phyloP scores from a whole-genome alignment of 2,888 invertebrate species.

The Siphonodentalium dalli region DNA sequence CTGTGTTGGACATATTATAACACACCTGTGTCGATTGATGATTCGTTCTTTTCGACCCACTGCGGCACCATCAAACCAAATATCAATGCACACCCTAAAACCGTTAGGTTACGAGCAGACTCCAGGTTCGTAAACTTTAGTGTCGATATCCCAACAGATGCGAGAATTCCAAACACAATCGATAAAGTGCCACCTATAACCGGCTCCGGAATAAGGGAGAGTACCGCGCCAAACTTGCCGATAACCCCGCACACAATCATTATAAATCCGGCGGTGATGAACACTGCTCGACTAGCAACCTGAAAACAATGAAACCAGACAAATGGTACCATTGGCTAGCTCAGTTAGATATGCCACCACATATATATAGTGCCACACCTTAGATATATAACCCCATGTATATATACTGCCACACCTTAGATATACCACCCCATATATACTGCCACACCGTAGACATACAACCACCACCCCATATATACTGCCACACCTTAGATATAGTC shows the following conservation, averaged over 20 bases:
- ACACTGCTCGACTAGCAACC: conserved; percentile 66
- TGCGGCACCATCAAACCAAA: conserved; percentile 74
- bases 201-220: conserved; percentile 68
- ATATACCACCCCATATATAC: no score
- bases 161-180: conserved; percentile 57
- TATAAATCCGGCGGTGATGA: conserved; percentile 64
- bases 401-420: no score
- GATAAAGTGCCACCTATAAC: conserved; percentile 64
- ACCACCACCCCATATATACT: no score
- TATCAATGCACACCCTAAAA: conserved; percentile 86
- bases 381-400: no score
- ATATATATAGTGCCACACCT: no score
- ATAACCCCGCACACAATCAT: conserved; percentile 65
- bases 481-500: no score
- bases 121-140: conserved; percentile 74
- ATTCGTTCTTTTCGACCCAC: conserved; percentile 40
- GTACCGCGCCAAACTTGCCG: conserved; percentile 67
- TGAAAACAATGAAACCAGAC: conserved; percentile 29
- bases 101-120: conserved; percentile 85
- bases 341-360: no score
- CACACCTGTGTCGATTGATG: conserved; percentile 50
- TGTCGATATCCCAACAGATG: conserved; percentile 60
- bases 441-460: no score
- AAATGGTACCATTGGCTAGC: no score
- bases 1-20: conserved; percentile 46